Conservation (phyloP, 2,113 vertebrate species). For the Oxyruncus cristatus region DNA sequence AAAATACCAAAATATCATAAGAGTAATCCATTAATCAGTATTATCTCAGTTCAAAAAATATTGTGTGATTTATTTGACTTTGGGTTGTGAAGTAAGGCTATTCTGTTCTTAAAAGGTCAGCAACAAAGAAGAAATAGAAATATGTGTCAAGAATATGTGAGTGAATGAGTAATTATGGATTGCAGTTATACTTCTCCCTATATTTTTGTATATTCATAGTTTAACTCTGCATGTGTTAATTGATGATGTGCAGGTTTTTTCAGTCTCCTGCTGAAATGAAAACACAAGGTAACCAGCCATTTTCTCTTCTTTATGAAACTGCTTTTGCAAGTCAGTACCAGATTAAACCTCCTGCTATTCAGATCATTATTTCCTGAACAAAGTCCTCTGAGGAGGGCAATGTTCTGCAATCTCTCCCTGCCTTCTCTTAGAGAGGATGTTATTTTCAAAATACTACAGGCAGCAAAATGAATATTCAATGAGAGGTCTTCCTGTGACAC, state of each 20-base stretch:
- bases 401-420: not conserved
- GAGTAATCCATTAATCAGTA: not conserved
- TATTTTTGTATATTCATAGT: not conserved
- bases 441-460: slow-evolving; percentile 12
- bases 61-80: not conserved
- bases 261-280: not conserved
- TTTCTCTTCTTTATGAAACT: not conserved
- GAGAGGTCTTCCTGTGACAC: slow-evolving; percentile 27
- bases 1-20: not conserved
- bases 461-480: slow-evolving; percentile 47
- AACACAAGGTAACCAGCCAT: not conserved
- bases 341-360: not conserved
- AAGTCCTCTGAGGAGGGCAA: not conserved
- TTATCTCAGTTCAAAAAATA: not conserved
- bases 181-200: not conserved
- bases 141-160: not conserved
- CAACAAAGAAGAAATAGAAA: not conserved
- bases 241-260: not conserved
- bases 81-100: not conserved
- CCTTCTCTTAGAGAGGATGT: not conserved
- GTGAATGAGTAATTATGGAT: not conserved
- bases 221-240: not conserved
- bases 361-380: slow-evolving; percentile 12
- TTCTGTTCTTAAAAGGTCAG: not conserved
- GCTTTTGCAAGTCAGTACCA: not conserved